Evolutionary conservation across 2,797 vertebrate genomes (phyloP), one percentile per base, ranked within the genome.

Genomic region (Cyprinella venusta): DNA sequence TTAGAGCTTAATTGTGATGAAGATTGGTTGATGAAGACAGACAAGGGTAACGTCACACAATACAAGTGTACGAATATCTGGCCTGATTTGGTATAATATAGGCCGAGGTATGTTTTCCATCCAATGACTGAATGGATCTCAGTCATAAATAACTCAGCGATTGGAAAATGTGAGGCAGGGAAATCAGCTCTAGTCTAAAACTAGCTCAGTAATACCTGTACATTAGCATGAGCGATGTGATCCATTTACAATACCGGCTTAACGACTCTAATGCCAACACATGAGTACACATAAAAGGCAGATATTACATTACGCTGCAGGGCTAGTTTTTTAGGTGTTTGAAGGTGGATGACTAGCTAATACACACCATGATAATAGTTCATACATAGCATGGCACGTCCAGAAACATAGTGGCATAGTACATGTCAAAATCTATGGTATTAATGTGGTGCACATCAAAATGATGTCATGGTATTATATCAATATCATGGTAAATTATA

Each of bases 1-100:
- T 36, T 30, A 64, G 69, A 78, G 50, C 40, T 38, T 30, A 42
- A 85, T 40, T 74, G 24, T 59, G 79, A 86, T 38, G 82, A 79
- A n/a, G 26, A 89, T 76, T 38, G 9, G 30, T 83, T 61, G n/a
- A n/a, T 33, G 40, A 2, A 2, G 1, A 36, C 72, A 40, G 26
- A 52, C 36, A 2, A 74, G 18, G 30, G 1, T 6, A 21, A 19
- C 0, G 1, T n/a, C 5, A 50, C 45, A 19, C n/a, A n/a, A 19
- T 12, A 19, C 8, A 12, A 38, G 38, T 45, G 0, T 38, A 24
- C 6, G 63, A 68, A 12, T 3, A n/a, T 8, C 8, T 9, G 21
- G 21, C n/a, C 54, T 56, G 21, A n/a, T 10, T 21, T 54, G 18
- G 4, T 8, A 5, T 70, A 45, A 16, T 26, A 48, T 9, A 45